These are phyloP conservation scores for Mythimna vitellina DNA, from an alignment of 2,888 invertebrate genomes.

Conservation along the genomic window DNA sequence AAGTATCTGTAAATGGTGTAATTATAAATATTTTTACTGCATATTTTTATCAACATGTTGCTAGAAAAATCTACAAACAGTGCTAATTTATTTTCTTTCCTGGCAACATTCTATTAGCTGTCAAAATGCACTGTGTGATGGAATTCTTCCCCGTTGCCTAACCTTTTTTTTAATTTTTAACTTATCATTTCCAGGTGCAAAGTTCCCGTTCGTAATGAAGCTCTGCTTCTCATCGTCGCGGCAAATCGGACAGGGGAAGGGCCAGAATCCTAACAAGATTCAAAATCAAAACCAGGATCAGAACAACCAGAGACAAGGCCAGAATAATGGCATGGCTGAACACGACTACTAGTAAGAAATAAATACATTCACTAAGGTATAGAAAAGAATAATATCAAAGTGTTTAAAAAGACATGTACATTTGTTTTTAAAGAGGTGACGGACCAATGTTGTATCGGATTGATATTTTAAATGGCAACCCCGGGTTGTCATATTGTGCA, in stretches of 20 bases:
- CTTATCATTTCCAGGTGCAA: slow-evolving; percentile 93
- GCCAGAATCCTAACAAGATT: slow-evolving; percentile 68
- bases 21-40: neutral
- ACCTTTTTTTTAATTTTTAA: neutral
- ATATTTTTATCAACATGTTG: neutral
- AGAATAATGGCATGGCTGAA: slow-evolving; percentile 84
- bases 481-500: slow-evolving; percentile 64
- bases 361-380: slow-evolving; percentile 58
- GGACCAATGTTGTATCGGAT: slow-evolving; percentile 86
- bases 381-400: slow-evolving; percentile 61
- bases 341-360: slow-evolving; percentile 87
- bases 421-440: slow-evolving; percentile 76
- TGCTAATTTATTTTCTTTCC: neutral
- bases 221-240: slow-evolving; percentile 97
- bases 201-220: slow-evolving; percentile 99
- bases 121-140: neutral
- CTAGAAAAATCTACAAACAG: neutral
- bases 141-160: too few species aligned
- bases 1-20: neutral
- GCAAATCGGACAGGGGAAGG: slow-evolving; percentile 87
- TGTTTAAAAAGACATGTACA: slow-evolving; percentile 85
- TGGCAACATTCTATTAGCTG: neutral
- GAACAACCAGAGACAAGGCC: slow-evolving; percentile 73
- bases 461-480: slow-evolving; percentile 67
- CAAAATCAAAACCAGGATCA: slow-evolving; percentile 76